phyloP scores from a whole-genome alignment of 2,113 vertebrate genomes.

The Microcebus tavaratra region DNA sequence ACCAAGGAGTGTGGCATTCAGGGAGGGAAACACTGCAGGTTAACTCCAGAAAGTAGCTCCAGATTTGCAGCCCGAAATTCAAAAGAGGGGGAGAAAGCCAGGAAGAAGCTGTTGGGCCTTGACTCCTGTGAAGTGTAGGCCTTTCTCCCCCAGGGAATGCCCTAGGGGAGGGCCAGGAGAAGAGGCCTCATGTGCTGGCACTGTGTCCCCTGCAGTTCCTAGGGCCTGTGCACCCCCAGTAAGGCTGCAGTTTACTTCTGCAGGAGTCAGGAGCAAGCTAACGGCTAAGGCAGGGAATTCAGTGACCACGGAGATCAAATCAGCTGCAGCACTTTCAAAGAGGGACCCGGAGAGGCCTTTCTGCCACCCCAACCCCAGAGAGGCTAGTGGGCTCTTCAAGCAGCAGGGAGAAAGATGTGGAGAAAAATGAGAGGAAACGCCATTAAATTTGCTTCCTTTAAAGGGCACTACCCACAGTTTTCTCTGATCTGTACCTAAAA shows the following conservation, averaged over 20 bases:
- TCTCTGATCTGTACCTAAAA: constrained; percentile 75
- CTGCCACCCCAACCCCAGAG: background rate
- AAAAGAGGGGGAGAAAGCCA: background rate
- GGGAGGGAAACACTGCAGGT: background rate
- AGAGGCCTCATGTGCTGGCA: background rate
- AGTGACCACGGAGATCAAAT: background rate
- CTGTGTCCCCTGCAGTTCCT: background rate
- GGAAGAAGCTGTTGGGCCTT: background rate
- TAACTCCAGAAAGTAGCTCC: background rate
- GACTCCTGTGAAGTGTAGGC: background rate
- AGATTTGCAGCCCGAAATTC: background rate
- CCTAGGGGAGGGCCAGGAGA: background rate
- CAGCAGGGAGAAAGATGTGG: background rate
- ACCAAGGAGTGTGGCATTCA: background rate
- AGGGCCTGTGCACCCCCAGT: background rate
- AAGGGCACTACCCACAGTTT: constrained; percentile 63
- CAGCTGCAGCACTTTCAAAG: background rate
- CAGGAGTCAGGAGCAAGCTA: constrained; percentile 4
- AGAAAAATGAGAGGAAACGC: constrained; percentile 64
- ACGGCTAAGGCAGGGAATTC: background rate
- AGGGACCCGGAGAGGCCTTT: background rate
- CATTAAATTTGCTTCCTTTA: constrained; percentile 67
- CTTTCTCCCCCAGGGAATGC: background rate
- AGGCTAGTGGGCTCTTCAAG: background rate
- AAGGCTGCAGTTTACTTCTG: background rate